phyloP scores from a whole-genome alignment of 1,140 invertebrate species.

The Elymnias hypermnestra region DNA sequence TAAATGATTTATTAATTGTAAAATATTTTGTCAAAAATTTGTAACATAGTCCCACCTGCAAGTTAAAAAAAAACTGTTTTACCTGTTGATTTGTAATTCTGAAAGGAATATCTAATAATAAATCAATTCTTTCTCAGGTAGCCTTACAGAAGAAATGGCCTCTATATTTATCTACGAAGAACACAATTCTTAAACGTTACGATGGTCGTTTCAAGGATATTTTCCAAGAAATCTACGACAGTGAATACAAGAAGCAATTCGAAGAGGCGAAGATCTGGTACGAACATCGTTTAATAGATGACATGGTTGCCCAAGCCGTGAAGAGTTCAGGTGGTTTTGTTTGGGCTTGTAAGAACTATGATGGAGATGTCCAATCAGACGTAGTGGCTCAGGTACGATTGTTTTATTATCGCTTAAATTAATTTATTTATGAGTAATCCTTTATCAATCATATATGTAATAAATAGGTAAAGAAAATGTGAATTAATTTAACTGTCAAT shows the following conservation, averaged over 20 bases:
- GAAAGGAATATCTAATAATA: no score
- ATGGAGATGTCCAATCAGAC: constrained; percentile 99
- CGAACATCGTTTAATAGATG: constrained; percentile 98
- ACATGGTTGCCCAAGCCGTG: constrained; percentile 99
- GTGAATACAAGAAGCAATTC: constrained; percentile 90
- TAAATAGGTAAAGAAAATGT: no score
- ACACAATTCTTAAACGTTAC: constrained; percentile 98
- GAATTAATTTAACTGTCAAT: no score
- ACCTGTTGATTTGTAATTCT: no score
- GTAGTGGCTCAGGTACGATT: constrained; percentile 98
- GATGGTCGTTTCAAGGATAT: constrained; percentile 99
- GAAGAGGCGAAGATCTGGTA: constrained; percentile 95
- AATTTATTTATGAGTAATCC: no score
- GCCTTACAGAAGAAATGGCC: constrained; percentile 91
- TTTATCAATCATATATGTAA: no score
- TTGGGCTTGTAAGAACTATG: constrained; percentile 99
- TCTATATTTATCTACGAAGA: constrained; percentile 98
- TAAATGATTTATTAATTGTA: no score
- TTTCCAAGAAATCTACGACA: constrained; percentile 98
- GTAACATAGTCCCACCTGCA: no score
- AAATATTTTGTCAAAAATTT: no score
- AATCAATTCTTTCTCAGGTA: no score
- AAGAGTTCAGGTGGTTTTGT: constrained; percentile 99
- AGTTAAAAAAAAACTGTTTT: no score
- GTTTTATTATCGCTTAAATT: no score